A percentile compares a stretch with the other conserved stretches of the same genome.
phyloP scores from a whole-genome alignment of 92 coral and sea anemone genomes.

The Scolanthus callimorphus region DNA sequence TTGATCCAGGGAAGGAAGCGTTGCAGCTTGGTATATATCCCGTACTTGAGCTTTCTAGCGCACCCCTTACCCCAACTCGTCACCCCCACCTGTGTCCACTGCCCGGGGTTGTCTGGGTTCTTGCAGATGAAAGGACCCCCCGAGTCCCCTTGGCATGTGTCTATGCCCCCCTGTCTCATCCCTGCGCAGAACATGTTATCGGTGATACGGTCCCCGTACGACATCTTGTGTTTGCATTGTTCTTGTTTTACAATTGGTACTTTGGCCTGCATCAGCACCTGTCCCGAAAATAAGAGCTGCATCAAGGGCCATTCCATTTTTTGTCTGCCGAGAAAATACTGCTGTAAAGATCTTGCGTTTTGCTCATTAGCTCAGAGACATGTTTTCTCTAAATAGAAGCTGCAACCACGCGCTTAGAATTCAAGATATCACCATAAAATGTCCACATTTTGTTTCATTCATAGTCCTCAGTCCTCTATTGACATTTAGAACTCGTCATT shows the following conservation, averaged over 20 bases:
- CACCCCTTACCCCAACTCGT: constrained; percentile 80
- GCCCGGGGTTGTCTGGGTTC: constrained; percentile 67
- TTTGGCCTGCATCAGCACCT: constrained; percentile 73
- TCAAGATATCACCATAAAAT: no score
- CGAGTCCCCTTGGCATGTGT: constrained; percentile 74
- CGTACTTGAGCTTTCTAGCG: constrained; percentile 72
- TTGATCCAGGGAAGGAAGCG: constrained; percentile 64
- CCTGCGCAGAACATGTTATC: constrained; percentile 77
- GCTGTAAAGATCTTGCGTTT: no score
- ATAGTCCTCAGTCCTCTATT: no score
- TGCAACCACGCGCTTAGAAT: no score
- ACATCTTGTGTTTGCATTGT: constrained; percentile 51
- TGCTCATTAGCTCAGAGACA: no score
- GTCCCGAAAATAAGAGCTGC: not conserved
- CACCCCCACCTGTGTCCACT: constrained; percentile 72
- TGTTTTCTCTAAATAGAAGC: no score
- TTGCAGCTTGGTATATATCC: constrained; percentile 59
- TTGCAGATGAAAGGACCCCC: constrained; percentile 80
- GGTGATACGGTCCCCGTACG: constrained; percentile 67
- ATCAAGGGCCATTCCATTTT: no score
- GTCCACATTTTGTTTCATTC: no score
- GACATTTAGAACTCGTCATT: no score
- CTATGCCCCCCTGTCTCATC: constrained; percentile 74
- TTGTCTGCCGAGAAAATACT: no score
- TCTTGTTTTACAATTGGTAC: constrained; percentile 60